phyloP scores from a whole-genome alignment of 2,113 vertebrate genomes.

The Corythornis madagascariensis region DNA sequence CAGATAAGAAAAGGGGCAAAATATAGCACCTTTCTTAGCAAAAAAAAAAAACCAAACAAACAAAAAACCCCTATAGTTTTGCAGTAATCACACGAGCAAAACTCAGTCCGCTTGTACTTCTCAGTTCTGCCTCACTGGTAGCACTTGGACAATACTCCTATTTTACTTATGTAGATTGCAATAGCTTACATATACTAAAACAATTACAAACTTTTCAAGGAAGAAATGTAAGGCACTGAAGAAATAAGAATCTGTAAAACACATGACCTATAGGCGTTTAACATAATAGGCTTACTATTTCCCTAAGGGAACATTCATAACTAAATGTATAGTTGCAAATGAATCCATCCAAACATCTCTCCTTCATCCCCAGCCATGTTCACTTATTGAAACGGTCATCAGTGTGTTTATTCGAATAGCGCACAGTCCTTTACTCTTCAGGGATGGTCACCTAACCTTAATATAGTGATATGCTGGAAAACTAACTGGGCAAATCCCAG shows the following conservation, averaged over 20 bases:
- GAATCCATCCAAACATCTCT: not conserved
- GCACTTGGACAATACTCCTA: not conserved
- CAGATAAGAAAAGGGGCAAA: not conserved
- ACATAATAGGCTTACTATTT: not conserved
- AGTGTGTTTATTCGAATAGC: not conserved
- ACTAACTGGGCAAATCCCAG: not conserved
- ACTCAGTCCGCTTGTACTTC: not conserved
- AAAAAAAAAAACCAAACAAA: not conserved
- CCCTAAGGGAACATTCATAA: not conserved
- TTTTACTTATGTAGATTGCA: not conserved
- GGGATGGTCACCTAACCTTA: not conserved
- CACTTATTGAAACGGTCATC: not conserved
- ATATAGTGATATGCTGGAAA: not conserved
- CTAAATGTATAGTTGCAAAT: not conserved
- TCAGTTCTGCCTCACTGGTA: not conserved
- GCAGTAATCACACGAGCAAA: not conserved
- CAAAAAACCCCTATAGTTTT: not conserved
- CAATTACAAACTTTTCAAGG: not conserved
- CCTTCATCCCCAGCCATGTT: rapidly evolving
- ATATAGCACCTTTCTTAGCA: too few species aligned
- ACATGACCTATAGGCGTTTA: not conserved
- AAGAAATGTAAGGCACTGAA: not conserved
- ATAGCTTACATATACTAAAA: not conserved
- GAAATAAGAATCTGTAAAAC: not conserved
- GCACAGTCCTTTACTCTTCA: not conserved